A percentile compares a stretch with the other conserved stretches of the same genome.
Conservation (phyloP, 2,888 invertebrate species). For the Zaprionus bogoriensis region DNA sequence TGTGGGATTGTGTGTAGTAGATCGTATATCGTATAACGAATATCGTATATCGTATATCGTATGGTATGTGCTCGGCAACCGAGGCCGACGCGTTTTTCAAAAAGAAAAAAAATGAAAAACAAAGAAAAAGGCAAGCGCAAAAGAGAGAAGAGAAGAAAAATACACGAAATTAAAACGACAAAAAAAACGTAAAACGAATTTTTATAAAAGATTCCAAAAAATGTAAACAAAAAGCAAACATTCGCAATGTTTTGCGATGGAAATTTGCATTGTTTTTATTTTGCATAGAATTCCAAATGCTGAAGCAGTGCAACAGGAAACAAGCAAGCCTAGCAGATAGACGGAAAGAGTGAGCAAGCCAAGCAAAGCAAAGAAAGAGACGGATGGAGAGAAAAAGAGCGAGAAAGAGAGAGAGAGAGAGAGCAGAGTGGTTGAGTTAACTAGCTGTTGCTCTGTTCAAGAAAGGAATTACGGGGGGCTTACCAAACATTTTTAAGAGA, state of each 20-base stretch:
- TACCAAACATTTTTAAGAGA: slow-evolving; percentile 33
- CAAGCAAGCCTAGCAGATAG: not conserved
- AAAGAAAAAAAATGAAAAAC: slow-evolving; percentile 17
- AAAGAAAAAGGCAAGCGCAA: not conserved
- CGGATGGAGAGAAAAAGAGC: not conserved
- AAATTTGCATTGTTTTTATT: slow-evolving; percentile 44
- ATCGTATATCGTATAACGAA: not conserved
- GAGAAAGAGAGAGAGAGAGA: not conserved
- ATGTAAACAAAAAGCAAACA: slow-evolving; percentile 29
- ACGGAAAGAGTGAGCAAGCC: not conserved
- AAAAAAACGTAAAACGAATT: slow-evolving; percentile 61
- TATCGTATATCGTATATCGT: slow-evolving; percentile 20
- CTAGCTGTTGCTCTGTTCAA: slow-evolving; percentile 50
- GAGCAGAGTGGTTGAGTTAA: slow-evolving; percentile 53
- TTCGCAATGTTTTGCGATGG: too few relatives aligned
- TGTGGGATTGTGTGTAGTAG: not conserved
- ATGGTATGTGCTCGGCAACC: slow-evolving; percentile 15
- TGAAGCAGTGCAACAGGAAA: slow-evolving; percentile 40
- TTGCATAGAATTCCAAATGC: slow-evolving; percentile 65
- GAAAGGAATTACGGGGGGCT: slow-evolving; percentile 22
- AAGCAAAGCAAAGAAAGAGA: not conserved
- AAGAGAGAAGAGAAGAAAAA: slow-evolving; percentile 9
- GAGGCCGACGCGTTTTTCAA: slow-evolving; percentile 49
- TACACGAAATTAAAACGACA: slow-evolving; percentile 3
- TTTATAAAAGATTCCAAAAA: slow-evolving; percentile 65